These are phyloP conservation scores for Cheumatopsyche charites DNA, from an alignment of 1,140 invertebrate genomes.

Conservation along the genomic window DNA sequence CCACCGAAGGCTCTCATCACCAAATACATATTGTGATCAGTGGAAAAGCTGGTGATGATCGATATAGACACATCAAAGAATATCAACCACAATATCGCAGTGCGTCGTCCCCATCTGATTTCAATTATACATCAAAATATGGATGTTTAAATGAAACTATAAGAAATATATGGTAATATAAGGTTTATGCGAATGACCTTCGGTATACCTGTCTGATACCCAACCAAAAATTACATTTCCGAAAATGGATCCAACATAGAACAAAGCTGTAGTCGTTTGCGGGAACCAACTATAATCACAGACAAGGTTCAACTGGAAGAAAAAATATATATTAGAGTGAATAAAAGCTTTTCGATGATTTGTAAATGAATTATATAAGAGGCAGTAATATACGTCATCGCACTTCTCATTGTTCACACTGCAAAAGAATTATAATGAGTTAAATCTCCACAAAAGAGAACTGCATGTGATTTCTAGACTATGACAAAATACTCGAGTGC, in stretches of 20 bases:
- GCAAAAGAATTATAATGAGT: too few relatives aligned
- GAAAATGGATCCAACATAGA: slow-evolving; percentile 73
- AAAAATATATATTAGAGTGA: too few relatives aligned
- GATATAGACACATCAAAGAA: slow-evolving; percentile 71
- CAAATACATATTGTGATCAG: slow-evolving; percentile 69
- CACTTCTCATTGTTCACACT: too few relatives aligned
- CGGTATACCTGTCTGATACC: slow-evolving; percentile 66
- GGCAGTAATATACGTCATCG: too few relatives aligned
- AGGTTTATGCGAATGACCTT: slow-evolving; percentile 29
- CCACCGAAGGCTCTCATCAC: slow-evolving; percentile 69
- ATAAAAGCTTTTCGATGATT: too few relatives aligned
- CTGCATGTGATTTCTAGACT: too few relatives aligned
- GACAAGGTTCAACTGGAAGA: slow-evolving; percentile 68
- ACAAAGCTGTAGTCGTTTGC: slow-evolving; percentile 68
- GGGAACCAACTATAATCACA: slow-evolving; percentile 71
- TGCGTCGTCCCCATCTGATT: slow-evolving; percentile 70
- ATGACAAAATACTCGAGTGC: too few relatives aligned
- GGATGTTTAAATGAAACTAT: not conserved
- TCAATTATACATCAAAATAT: not conserved
- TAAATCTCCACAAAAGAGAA: too few relatives aligned
- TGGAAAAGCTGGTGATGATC: slow-evolving; percentile 72
- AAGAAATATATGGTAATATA: too few relatives aligned
- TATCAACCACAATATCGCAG: slow-evolving; percentile 72
- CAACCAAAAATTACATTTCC: slow-evolving; percentile 74
- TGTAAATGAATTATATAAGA: not conserved